Conservation (phyloP, 2,888 invertebrate genomes). For the Scrobipalpa costella region DNA sequence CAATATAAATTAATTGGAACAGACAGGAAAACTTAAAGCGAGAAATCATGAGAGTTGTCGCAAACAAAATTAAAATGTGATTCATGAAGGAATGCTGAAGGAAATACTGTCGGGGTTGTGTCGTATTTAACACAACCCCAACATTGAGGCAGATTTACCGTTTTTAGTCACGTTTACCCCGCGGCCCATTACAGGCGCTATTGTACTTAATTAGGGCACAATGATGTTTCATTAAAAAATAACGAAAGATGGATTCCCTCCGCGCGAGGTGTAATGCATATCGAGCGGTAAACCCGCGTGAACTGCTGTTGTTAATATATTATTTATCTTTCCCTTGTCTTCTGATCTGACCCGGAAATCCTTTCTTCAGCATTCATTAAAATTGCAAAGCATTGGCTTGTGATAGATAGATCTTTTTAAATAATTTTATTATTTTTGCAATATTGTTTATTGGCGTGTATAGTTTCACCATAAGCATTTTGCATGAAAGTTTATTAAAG, state of each 20-base stretch:
- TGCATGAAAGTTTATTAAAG: constrained; percentile 37
- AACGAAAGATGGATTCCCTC: constrained; percentile 44
- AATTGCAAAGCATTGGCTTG: background rate
- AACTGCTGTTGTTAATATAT: constrained; percentile 8
- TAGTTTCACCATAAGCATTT: constrained; percentile 34
- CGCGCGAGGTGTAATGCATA: constrained; percentile 33
- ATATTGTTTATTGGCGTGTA: background rate
- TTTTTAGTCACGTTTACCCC: constrained; percentile 33
- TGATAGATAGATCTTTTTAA: background rate
- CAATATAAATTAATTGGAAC: constrained; percentile 14
- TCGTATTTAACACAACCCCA: constrained; percentile 28
- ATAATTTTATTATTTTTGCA: background rate
- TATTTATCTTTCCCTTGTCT: constrained; percentile 8
- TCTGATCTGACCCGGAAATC: background rate
- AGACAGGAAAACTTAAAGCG: constrained; percentile 5
- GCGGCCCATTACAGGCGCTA: constrained; percentile 33
- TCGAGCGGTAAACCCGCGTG: constrained; percentile 5
- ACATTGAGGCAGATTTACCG: constrained; percentile 35
- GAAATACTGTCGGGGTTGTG: too few species aligned
- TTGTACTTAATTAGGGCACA: constrained; percentile 51
- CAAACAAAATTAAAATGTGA: constrained; percentile 8
- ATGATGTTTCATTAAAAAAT: constrained; percentile 55
- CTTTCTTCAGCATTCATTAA: background rate
- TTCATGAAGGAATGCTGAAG: constrained; percentile 13
- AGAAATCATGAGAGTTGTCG: constrained; percentile 10